Base-by-base conservation (phyloP, 2,888 invertebrate genomes). In the Papilio elwesi region DNA sequence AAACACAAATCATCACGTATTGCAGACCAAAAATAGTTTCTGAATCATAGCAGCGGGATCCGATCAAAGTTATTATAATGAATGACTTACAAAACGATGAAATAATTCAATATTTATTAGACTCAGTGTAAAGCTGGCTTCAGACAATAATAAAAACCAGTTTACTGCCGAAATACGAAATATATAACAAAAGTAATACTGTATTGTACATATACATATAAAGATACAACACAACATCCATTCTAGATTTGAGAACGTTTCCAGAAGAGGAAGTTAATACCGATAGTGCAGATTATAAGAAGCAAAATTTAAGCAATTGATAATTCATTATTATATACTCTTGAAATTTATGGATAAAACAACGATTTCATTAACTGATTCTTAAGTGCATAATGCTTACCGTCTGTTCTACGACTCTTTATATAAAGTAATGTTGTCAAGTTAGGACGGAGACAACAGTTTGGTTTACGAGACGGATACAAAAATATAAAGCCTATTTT, bases 1-100 rank as follows among this genome's bases (percentile, higher is more conserved):
- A 85, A 85, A 52, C 78, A 84, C 85, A 82, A 86, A 87, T 87
- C 85, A 85, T 83, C 80, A 80, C 78, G 77, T 81, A 81, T 82
- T 79, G 76, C 76, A 79, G 75, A 77, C 76, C 75, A 70, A 62
- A 74, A 66, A 76, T 68, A 70, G 12, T 47, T 68, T 47, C 26
- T 76, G 74, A 75, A 63, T 75, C 75, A 76, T 67, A 67, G 36
- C 52, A 48, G 12, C 55, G 69, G 48, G 65, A 63, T 47, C 59
- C 47, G 53, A 66, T 73, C 38, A 38, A 65, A 65, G 59, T 38
- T 52, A 57, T 65, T 63, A 43, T 63, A 47, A 9, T 43, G 43
- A 0, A 43, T 47, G 26, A 64, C 51, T 51, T 53, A n/a, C 51
- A 51, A 66, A 59, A 51, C 38, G 59, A 43, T 47, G 47, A 49